These are phyloP conservation scores for Ciconia stormi DNA, from an alignment of 2,113 vertebrate genomes.

Conservation along the genomic window DNA sequence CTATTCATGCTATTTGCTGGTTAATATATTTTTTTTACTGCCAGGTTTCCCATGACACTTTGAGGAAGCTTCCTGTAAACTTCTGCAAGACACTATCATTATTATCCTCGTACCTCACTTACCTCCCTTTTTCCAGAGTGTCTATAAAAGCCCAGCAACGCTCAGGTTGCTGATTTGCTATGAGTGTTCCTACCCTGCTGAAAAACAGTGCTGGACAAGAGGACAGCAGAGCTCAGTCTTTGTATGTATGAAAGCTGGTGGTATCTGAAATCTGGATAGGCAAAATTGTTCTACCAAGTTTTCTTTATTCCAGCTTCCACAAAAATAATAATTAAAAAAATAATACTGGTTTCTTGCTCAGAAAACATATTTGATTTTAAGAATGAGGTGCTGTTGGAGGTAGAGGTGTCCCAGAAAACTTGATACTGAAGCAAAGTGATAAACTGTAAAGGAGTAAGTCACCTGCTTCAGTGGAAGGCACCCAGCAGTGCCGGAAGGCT, in stretches of 20 bases:
- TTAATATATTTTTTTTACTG: neutral
- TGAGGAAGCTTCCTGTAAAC: neutral
- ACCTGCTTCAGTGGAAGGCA: neutral
- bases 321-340: neutral
- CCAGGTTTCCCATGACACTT: neutral
- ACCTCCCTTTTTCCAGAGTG: neutral
- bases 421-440: neutral
- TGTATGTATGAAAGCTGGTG: neutral
- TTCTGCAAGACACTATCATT: neutral
- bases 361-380: neutral
- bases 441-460: neutral
- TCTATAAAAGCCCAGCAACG: neutral
- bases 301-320: neutral
- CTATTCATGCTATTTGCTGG: neutral
- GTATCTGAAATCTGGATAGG: neutral
- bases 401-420: neutral
- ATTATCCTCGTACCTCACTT: neutral
- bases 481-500: neutral
- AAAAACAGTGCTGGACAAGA: neutral
- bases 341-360: neutral
- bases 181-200: neutral
- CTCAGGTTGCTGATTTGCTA: neutral
- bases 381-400: neutral
- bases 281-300: neutral
- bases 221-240: neutral